Evolutionary conservation across 2,113 vertebrate genomes (phyloP), one percentile per base, ranked within the genome.

Genomic region (Dissostichus mawsoni): DNA sequence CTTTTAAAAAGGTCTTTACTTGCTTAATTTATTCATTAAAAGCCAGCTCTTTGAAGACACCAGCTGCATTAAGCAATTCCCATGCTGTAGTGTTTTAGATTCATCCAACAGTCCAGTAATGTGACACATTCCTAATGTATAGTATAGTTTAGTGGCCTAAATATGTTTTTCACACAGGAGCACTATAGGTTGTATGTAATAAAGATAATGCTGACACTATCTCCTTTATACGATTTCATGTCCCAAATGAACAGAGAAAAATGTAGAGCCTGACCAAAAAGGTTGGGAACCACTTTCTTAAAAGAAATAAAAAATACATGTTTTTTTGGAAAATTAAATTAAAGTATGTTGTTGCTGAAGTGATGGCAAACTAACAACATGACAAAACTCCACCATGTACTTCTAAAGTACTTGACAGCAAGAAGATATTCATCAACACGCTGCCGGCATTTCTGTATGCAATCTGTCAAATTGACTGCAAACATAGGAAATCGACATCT

Each of bases 11-110:
- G 45, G 14, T 52, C 66, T 51, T 47, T 23, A 25, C n/a, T 36
- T 25, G 13, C 1, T 57, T 82, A 71, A 87, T 76, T 36, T 74
- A 76, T 84, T 81, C 56, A 79, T 86, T 77, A 83, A 83, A 81
- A 64, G 61, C 14, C 4, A 25, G 18, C 45, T 72, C 33, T 76
- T 74, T 74, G 56, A 50, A 56, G 47, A 51, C 50, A 36, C 23
- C 20, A 44, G 52, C 68, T 29, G 64, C 25, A 23, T 23, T 5
- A 41, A 63, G 45, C 36, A 48, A 61, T 29, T 57, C 14, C 33
- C 23, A 13, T 56, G 47, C 68, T 25, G n/a, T 2, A 25, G 55
- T 61, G 63, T 57, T 56, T 65, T 29, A 58, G 17, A 58, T 65
- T 11, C 55, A 29, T 67, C 13, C 17, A 55, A 45, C 12, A 62